phyloP scores from a whole-genome alignment of 2,888 invertebrate genomes.

The Strigamia maritima region DNA sequence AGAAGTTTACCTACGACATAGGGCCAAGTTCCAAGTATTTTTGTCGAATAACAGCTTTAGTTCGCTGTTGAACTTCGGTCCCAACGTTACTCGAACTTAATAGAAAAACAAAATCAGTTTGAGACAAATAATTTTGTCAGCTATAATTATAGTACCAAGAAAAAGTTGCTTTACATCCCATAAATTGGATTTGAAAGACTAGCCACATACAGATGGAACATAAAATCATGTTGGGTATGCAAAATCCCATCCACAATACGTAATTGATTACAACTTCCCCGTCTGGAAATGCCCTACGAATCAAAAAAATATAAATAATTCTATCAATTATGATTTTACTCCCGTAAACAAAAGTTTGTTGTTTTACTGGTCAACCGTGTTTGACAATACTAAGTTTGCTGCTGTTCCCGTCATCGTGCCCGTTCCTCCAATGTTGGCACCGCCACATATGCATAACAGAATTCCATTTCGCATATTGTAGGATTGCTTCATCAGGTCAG shows the following conservation, averaged over 20 bases:
- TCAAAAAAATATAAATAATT: too few species aligned
- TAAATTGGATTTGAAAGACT: constrained; percentile 37
- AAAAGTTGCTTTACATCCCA: background rate
- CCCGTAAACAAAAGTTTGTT: background rate
- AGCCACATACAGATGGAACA: constrained; percentile 39
- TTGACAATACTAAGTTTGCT: constrained; percentile 52
- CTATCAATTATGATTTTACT: background rate
- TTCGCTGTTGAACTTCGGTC: background rate
- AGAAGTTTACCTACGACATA: background rate
- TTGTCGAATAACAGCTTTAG: background rate
- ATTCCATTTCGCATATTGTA: constrained; percentile 37
- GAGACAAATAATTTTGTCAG: background rate
- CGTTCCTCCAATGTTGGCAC: constrained; percentile 52
- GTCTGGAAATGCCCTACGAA: too few species aligned
- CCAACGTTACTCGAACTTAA: background rate
- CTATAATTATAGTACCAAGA: background rate
- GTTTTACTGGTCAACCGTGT: constrained; percentile 48
- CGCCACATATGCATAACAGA: constrained; percentile 44
- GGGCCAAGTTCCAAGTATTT: background rate
- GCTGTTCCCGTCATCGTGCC: constrained; percentile 52
- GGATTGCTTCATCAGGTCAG: constrained; percentile 48
- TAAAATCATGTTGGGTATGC: constrained; percentile 40
- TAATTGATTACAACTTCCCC: background rate
- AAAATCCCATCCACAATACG: constrained; percentile 41
- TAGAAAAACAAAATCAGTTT: background rate